Conservation (phyloP, 2,888 invertebrate genomes). For the Physocephala rufipes region DNA sequence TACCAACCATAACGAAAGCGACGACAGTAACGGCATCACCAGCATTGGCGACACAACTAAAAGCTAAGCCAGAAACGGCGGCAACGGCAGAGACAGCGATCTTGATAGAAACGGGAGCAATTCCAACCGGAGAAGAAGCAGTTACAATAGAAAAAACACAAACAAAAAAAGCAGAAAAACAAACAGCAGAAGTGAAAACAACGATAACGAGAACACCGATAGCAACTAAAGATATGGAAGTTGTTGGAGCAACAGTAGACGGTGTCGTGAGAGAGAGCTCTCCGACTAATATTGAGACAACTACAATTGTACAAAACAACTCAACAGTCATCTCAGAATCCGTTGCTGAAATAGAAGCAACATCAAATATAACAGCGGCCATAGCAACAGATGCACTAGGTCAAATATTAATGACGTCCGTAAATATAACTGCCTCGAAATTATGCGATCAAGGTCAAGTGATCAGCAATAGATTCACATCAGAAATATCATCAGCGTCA, state of each 20-base stretch:
- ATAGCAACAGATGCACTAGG: slow-evolving; percentile 34
- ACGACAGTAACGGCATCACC: slow-evolving; percentile 37
- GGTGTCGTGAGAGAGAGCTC: no score
- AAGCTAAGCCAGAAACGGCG: slow-evolving; percentile 44
- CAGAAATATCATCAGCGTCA: not conserved
- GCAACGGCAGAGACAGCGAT: slow-evolving; percentile 40
- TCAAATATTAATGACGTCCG: not conserved
- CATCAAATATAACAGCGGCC: slow-evolving; percentile 14
- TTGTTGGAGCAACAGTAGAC: no score
- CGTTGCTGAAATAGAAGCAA: slow-evolving; percentile 9
- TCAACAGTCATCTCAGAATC: slow-evolving; percentile 8
- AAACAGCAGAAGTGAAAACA: not conserved
- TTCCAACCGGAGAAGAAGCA: slow-evolving; percentile 43
- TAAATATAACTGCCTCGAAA: not conserved
- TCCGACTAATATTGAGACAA: no score
- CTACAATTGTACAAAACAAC: no score
- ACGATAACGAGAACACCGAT: not conserved
- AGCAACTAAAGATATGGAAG: slow-evolving; percentile 3
- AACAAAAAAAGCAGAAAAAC: slow-evolving; percentile 26
- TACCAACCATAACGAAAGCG: slow-evolving; percentile 19
- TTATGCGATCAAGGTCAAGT: not conserved
- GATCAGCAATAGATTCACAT: not conserved
- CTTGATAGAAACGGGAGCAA: slow-evolving; percentile 39
- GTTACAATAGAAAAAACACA: slow-evolving; percentile 27
- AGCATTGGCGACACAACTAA: no score